Percentiles rank a stretch among this genome's conserved stretches.
phyloP scores from a whole-genome alignment of 2,113 vertebrate species.

The Mormoops blainvillei region DNA sequence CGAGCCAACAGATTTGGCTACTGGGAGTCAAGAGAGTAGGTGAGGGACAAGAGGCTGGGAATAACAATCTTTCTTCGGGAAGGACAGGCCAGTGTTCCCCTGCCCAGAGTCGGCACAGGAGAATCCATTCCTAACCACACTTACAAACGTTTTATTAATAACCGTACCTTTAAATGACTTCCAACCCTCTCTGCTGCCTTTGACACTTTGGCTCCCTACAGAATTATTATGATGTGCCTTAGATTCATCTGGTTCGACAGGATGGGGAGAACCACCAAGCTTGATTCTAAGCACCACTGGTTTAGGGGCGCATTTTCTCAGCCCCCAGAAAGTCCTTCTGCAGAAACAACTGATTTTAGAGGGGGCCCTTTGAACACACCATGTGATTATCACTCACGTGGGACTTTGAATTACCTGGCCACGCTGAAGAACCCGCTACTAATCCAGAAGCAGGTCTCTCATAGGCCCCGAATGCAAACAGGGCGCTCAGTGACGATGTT shows the following conservation, averaged over 20 bases:
- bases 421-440: background rate
- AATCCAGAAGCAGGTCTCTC: background rate
- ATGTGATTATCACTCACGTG: background rate
- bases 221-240: background rate
- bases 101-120: background rate
- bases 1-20: background rate
- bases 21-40: background rate
- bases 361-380: background rate
- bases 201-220: background rate
- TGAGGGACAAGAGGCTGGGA: background rate
- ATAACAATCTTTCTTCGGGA: background rate
- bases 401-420: accelerated
- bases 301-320: background rate
- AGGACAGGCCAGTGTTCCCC: too few relatives aligned
- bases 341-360: background rate
- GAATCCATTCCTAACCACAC: background rate
- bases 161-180: background rate
- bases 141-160: background rate
- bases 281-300: background rate
- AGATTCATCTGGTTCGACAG: background rate
- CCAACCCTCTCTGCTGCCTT: background rate
- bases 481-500: accelerated
- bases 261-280: background rate
- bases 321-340: background rate
- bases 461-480: background rate